A percentile compares a stretch with the other conserved stretches of the same genome.
phyloP scores from a whole-genome alignment of 2,113 vertebrate genomes.

The Microcebus jonahi region DNA sequence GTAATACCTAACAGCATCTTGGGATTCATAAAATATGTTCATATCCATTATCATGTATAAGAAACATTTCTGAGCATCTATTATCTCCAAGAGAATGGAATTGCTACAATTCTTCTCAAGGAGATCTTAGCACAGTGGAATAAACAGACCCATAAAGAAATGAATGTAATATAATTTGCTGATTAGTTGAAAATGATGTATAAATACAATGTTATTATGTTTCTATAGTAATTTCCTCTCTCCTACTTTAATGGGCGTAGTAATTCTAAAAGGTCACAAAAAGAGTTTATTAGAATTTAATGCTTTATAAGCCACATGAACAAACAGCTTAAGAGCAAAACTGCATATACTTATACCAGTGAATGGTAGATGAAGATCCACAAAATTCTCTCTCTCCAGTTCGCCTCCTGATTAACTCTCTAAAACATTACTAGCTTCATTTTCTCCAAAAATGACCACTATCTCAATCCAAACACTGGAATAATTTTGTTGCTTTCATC shows the following conservation, averaged over 20 bases:
- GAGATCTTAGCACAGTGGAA: background rate
- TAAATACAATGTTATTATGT: background rate
- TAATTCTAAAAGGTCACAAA: background rate
- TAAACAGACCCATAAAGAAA: background rate
- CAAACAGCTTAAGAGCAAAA: background rate
- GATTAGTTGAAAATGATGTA: background rate
- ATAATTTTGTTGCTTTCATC: background rate
- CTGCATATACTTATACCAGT: background rate
- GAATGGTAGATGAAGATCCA: background rate
- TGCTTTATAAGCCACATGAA: background rate
- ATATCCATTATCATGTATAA: background rate
- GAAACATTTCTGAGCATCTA: background rate
- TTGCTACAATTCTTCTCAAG: background rate
- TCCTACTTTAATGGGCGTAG: background rate
- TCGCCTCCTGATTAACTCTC: background rate
- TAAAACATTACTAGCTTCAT: background rate
- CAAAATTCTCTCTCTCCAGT: background rate
- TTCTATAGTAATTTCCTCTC: background rate
- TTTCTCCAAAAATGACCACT: background rate
- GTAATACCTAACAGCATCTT: background rate
- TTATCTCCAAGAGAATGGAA: background rate
- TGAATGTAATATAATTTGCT: background rate
- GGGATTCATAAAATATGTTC: conserved; percentile 18
- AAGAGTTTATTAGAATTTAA: background rate
- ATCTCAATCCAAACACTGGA: background rate